Evolutionary conservation across 2,797 vertebrate species (phyloP), one percentile per base, ranked within the genome.

Genomic region (Pseudomugil tenellus): DNA sequence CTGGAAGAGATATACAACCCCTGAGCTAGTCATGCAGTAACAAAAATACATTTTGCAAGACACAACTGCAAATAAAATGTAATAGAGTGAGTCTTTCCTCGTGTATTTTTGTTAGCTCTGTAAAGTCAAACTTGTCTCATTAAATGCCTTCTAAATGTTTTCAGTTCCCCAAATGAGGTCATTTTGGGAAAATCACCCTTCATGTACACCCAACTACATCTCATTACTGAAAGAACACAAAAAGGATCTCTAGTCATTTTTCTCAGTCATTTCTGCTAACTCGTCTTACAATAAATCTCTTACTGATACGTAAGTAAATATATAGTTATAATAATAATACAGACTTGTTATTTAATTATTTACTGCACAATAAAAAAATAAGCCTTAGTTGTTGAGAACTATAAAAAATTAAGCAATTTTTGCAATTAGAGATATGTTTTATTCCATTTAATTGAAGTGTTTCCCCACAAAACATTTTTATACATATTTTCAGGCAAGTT

Each of bases 1-100:
- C 75, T 74, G 59, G 72, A 74, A 84, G 79, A 81, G 53, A 70
- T 70, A 53, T 32, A 54, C 79, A 68, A 67, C 71, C 69, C 73
- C 43, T 43, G 7, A 84, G 78, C 57, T 70, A 48, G 67, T 57
- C 58, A 67, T 80, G 69, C 70, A 77, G 59, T 58, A 67, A 73
- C 11, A 58, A 28, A 76, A 64, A 67, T 43, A 54, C 16, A 80
- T 29, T 71, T 57, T 67, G n/a, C 37, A 75, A 68, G 49, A 66
- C 53, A 29, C 4, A 26, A 49, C 25, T 57, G 41, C 55, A 4
- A 16, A 10, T 43, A 43, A 21, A 48, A 31, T 51, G 6, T 46
- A 10, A 52, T 28, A 58, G 17, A 19, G 41, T 28, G 55, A 74
- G 21, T 29, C 5, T 29, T 35, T n/a, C 49, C 52, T 64, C 35